Base-by-base conservation (phyloP, 2,888 invertebrate genomes). In the Pogonocherus hispidulus region DNA sequence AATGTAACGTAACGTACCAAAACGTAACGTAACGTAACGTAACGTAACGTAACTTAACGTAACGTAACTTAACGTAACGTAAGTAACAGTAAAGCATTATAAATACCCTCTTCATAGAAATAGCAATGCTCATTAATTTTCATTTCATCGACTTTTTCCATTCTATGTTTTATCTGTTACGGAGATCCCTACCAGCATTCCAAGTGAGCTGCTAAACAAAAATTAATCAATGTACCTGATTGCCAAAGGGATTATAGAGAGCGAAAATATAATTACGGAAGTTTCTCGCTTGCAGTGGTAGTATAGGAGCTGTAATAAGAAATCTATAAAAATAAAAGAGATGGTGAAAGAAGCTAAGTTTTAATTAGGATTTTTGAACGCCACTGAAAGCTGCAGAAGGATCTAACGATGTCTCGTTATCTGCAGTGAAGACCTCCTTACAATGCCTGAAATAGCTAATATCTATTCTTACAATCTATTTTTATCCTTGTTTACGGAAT, bases 341-440 rank as follows among this genome's bases (percentile, higher is more conserved):
- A 44, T 57, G 57, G 23, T 18, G 57, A 19, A 51, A 60, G 59
- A 41, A n/a, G 16, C 4, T 37, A 54, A 66, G 55, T 62, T 66
- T 66, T 62, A 66, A 66, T 66, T 66, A 54, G 54, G 55, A 49
- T 20, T 49, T 27, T 44, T 32, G 49, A 22, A 66, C 66, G 62
- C 55, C 57, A 64, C 57, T 51, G 41, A 41, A 22, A 23, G 27
- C 52, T 9, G 14, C 23, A 52, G 9, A 52, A 18, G 71, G 73
- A 74, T 78, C 79, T 80, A 80, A 81, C 80, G 78, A 80, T 78
- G 73, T 67, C 79, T 81, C 79, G 79, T 80, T 80, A 80, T 78
- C 66, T 72, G 67, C 69, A 69, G 72, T 75, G 79, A 79, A 79
- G 79, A 79, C 79, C 75, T 79, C 19, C 59, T 8, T 5, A 5